phyloP scores from a whole-genome alignment of 2,113 vertebrate species.

The Thamnaconus septentrionalis region DNA sequence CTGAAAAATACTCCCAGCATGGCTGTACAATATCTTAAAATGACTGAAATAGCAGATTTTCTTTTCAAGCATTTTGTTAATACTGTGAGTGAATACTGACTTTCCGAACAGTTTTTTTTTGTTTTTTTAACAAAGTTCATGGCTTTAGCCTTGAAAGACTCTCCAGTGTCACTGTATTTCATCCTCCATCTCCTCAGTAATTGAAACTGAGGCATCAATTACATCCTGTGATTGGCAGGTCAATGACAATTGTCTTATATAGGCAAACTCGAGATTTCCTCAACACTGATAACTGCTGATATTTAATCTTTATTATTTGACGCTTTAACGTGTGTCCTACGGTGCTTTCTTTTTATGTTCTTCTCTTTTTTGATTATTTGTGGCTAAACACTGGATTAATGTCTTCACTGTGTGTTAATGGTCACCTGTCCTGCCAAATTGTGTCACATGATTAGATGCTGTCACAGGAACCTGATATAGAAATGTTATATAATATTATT shows the following conservation, averaged over 20 bases:
- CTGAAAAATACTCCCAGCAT: conserved; percentile 1
- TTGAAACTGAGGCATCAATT: too few relatives aligned
- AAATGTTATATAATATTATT: not conserved
- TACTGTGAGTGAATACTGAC: not conserved
- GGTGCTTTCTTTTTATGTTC: not conserved
- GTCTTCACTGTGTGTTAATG: conserved; percentile 38
- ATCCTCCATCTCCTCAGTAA: too few relatives aligned
- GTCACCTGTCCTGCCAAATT: not conserved
- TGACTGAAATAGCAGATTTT: not conserved
- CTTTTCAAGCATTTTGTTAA: not conserved
- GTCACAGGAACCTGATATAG: conserved; percentile 23
- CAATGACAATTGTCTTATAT: too few relatives aligned
- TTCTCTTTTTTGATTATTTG: not conserved
- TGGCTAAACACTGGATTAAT: conserved; percentile 27
- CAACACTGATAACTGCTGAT: not conserved
- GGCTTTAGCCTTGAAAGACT: too few relatives aligned
- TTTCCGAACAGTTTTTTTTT: not conserved
- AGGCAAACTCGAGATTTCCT: too few relatives aligned
- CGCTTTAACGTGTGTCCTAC: conserved; percentile 6
- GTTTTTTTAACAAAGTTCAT: conserved; percentile 9
- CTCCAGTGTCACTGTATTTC: too few relatives aligned
- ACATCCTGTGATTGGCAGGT: too few relatives aligned
- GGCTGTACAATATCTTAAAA: not conserved
- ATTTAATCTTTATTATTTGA: conserved; percentile 28
- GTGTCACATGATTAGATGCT: conserved; percentile 1